phyloP scores from a whole-genome alignment of 2,797 vertebrate genomes.

The Rhyacichthys aspro region DNA sequence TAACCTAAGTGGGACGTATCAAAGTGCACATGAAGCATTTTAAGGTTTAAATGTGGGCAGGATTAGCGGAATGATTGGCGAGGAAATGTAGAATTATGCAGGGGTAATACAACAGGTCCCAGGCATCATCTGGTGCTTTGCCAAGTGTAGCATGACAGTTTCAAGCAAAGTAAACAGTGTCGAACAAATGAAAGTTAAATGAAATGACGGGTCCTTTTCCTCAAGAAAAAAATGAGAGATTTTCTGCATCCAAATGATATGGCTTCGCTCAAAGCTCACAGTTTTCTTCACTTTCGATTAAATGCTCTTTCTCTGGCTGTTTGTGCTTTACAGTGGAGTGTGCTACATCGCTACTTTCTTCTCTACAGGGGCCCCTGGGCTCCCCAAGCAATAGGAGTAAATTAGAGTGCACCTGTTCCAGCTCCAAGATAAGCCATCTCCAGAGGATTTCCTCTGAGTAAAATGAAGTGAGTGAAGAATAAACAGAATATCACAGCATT shows the following conservation, averaged over 20 bases:
- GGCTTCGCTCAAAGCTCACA: slow-evolving; percentile 74
- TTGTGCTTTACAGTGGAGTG: slow-evolving; percentile 82
- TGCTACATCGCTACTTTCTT: slow-evolving; percentile 82
- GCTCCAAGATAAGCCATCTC: slow-evolving; percentile 86
- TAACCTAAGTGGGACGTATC: slow-evolving; percentile 62
- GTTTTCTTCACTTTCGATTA: slow-evolving; percentile 81
- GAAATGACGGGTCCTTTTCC: slow-evolving; percentile 60
- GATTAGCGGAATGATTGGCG: slow-evolving; percentile 47
- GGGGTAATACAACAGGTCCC: slow-evolving; percentile 70
- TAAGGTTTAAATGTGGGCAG: slow-evolving; percentile 44
- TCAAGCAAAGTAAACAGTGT: slow-evolving; percentile 74
- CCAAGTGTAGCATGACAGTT: slow-evolving; percentile 67
- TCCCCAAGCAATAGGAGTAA: slow-evolving; percentile 87
- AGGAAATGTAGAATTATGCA: slow-evolving; percentile 62
- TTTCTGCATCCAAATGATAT: slow-evolving; percentile 76
- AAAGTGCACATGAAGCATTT: slow-evolving; percentile 39
- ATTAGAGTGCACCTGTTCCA: slow-evolving; percentile 89
- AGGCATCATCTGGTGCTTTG: slow-evolving; percentile 65
- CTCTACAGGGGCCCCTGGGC: slow-evolving; percentile 83
- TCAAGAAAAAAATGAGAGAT: slow-evolving; percentile 50
- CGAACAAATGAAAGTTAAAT: slow-evolving; percentile 75
- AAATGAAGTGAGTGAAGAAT: slow-evolving; percentile 86
- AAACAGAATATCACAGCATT: slow-evolving; percentile 87
- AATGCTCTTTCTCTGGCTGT: slow-evolving; percentile 83
- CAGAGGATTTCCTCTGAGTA: slow-evolving; percentile 84